A percentile compares a stretch with the other conserved stretches of the same genome.
Evolutionary conservation across 2,797 vertebrate species (phyloP).

Genomic region (Benthosema pterotum): DNA sequence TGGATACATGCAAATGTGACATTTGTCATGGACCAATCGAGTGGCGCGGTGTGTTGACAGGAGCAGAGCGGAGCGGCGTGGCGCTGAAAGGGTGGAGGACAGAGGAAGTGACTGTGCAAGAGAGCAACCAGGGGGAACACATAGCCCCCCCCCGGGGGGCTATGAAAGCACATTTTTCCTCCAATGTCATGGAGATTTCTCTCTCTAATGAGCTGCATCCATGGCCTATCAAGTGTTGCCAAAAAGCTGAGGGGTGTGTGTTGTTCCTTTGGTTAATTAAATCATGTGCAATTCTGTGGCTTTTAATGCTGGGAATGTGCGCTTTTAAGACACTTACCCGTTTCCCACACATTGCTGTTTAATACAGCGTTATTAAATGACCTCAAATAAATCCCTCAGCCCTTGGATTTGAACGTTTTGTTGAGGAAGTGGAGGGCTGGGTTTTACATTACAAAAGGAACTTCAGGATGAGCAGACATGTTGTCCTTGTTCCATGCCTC

Average conservation of each 20-base stretch:
- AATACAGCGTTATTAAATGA: constrained; percentile 4
- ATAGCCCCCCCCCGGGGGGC: constrained; percentile 39
- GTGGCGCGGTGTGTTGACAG: constrained; percentile 28
- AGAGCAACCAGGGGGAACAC: constrained; percentile 50
- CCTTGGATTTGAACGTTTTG: constrained; percentile 4
- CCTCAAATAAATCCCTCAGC: not conserved
- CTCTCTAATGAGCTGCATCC: constrained; percentile 52
- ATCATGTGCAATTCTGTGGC: constrained; percentile 33
- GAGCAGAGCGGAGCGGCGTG: constrained; percentile 31
- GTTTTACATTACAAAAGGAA: not conserved
- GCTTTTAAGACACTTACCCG: constrained; percentile 8
- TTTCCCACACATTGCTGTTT: constrained; percentile 4
- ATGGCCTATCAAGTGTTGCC: constrained; percentile 41
- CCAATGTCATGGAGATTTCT: constrained; percentile 64
- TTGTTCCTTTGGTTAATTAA: constrained; percentile 46
- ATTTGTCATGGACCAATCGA: constrained; percentile 39
- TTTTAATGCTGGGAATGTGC: constrained; percentile 14
- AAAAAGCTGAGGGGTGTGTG: constrained; percentile 33
- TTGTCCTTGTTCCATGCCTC: not conserved
- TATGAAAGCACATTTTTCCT: constrained; percentile 57
- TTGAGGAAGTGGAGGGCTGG: not conserved
- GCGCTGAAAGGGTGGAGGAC: constrained; percentile 48
- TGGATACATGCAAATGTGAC: constrained; percentile 40
- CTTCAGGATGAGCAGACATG: not conserved
- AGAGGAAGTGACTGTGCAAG: constrained; percentile 50